A percentile compares a stretch with the other conserved stretches of the same genome.
These are phyloP conservation scores for Teleopsis dalmanni DNA, from an alignment of 1,140 invertebrate genomes.

Conservation along the genomic window DNA sequence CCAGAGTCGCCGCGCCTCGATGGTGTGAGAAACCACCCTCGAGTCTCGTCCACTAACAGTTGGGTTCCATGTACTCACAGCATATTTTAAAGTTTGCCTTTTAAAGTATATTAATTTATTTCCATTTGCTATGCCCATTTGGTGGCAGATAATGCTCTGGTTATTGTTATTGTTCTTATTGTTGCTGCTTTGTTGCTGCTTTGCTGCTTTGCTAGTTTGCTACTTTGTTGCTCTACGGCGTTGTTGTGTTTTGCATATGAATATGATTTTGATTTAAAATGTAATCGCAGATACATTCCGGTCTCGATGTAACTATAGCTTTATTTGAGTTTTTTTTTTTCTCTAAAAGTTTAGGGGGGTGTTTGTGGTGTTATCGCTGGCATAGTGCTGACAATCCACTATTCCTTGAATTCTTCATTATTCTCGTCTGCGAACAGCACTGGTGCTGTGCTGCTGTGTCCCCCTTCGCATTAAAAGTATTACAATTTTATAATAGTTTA, in stretches of 20 bases:
- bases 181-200: not conserved
- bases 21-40: not conserved
- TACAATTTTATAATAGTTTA: constrained; percentile 28
- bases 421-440: not conserved
- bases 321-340: not conserved
- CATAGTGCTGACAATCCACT: not conserved
- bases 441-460: not conserved
- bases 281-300: not conserved
- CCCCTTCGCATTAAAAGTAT: constrained; percentile 8
- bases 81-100: no score
- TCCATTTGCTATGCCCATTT: constrained; percentile 44
- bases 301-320: not conserved
- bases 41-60: not conserved
- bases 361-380: not conserved
- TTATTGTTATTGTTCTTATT: constrained; percentile 28
- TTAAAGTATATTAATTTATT: constrained; percentile 20
- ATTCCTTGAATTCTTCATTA: not conserved
- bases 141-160: constrained; percentile 40
- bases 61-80: not conserved
- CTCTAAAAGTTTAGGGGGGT: not conserved
- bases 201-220: not conserved
- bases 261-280: not conserved
- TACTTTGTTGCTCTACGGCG: not conserved
- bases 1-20: not conserved
- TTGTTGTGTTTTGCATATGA: not conserved